Conservation (phyloP, 2,797 vertebrate genomes). For the Orientallactaga sibirica region DNA sequence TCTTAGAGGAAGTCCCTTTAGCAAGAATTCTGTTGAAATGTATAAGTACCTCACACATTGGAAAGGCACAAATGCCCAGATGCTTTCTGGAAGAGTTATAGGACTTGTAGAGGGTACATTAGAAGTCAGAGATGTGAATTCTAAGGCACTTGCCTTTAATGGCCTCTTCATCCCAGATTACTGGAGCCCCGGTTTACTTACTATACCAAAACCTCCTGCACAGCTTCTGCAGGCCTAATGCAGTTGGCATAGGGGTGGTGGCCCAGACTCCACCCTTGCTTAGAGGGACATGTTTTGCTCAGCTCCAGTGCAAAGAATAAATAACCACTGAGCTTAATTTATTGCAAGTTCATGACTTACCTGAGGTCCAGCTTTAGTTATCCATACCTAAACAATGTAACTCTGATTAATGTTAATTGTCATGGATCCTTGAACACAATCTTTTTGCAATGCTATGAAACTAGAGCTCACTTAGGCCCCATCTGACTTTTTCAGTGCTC, state of each 20-base stretch:
- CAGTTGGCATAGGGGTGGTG: background rate
- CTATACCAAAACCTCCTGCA: background rate
- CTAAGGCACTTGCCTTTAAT: background rate
- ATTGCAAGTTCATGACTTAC: background rate
- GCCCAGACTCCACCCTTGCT: background rate
- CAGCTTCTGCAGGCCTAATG: background rate
- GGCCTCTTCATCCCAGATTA: background rate
- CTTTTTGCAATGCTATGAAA: background rate
- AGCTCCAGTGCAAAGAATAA: background rate
- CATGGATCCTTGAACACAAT: background rate
- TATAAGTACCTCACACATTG: background rate
- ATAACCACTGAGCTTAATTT: background rate
- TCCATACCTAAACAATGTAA: background rate
- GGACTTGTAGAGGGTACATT: background rate
- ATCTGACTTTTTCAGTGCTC: slow-evolving; percentile 89
- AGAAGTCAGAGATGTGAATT: background rate
- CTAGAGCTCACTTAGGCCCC: background rate
- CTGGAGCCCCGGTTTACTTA: background rate
- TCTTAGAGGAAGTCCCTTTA: background rate
- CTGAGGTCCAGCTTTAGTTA: background rate
- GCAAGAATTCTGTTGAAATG: background rate
- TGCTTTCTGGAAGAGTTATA: background rate
- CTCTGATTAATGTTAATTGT: background rate
- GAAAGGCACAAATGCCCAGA: background rate
- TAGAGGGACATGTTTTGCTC: background rate